phyloP scores from a whole-genome alignment of 2,888 invertebrate species.

The Microctonus hyperodae region DNA sequence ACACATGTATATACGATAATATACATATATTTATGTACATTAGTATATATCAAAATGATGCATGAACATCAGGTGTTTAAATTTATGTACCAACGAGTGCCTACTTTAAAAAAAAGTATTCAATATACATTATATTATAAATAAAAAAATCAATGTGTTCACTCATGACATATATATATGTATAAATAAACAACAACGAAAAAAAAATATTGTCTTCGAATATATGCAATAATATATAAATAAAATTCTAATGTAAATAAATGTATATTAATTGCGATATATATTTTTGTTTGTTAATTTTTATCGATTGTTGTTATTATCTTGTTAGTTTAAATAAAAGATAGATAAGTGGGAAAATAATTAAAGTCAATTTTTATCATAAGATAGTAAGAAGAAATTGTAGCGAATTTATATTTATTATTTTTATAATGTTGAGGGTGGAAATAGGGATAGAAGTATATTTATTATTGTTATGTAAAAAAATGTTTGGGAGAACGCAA shows the following conservation, averaged over 20 bases:
- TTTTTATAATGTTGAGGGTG: too few species aligned
- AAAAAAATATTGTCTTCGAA: background rate
- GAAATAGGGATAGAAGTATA: too few species aligned
- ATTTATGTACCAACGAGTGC: background rate
- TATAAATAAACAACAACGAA: background rate
- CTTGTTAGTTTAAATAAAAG: background rate
- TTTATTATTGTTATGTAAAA: too few species aligned
- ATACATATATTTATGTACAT: too few species aligned
- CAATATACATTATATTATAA: background rate
- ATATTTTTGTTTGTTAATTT: background rate
- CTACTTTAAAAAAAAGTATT: background rate
- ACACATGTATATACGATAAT: background rate
- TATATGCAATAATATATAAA: background rate
- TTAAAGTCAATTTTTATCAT: background rate
- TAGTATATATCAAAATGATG: background rate
- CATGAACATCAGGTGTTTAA: too few species aligned
- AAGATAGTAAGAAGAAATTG: too few species aligned
- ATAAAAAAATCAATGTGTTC: background rate
- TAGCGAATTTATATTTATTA: too few species aligned
- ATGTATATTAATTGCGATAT: background rate
- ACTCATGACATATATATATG: background rate
- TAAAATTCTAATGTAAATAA: slow-evolving; percentile 19
- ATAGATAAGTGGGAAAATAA: background rate
- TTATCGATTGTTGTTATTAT: background rate
- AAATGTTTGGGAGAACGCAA: too few species aligned